Percentiles rank a stretch among this genome's conserved stretches.
Evolutionary conservation across 2,113 vertebrate species (phyloP).

Genomic region (Halcyon malimbica): DNA sequence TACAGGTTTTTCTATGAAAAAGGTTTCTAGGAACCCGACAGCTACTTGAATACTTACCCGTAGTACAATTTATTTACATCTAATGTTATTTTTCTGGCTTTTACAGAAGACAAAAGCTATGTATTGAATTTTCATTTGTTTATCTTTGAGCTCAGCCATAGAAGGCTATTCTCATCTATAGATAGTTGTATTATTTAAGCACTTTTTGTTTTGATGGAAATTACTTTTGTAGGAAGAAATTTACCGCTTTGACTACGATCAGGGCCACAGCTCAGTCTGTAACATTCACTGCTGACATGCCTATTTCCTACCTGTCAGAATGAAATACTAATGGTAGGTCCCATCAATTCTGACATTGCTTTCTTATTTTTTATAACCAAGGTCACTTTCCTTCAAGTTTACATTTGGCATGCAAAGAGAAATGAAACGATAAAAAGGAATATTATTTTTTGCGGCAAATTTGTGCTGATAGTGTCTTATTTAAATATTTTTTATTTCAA

Average conservation of each 20-base stretch:
- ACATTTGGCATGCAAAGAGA: conserved; percentile 73
- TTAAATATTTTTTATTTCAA: conserved; percentile 38
- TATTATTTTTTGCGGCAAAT: not conserved
- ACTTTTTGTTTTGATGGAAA: conserved; percentile 74
- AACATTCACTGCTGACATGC: conserved; percentile 70
- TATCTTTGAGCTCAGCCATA: conserved; percentile 6
- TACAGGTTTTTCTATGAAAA: not conserved
- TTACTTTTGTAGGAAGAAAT: conserved; percentile 70
- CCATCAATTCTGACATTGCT: conserved; percentile 74
- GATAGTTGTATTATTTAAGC: conserved; percentile 64
- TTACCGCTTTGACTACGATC: conserved; percentile 65
- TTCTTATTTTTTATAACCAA: conserved; percentile 75
- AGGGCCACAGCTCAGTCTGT: conserved; percentile 68
- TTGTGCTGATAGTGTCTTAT: not conserved
- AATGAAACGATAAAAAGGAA: conserved; percentile 32
- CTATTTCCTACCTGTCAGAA: conserved; percentile 77
- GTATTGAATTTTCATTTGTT: conserved; percentile 49
- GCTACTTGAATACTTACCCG: not conserved
- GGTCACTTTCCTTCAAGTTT: conserved; percentile 75
- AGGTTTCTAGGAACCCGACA: not conserved
- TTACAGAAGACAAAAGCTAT: not conserved
- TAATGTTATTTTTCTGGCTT: not conserved
- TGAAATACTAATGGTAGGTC: conserved; percentile 76
- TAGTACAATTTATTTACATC: not conserved
- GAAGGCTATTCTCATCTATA: conserved; percentile 48